Conservation (phyloP, 1,140 invertebrate genomes). For the Sesamia nonagrioides region DNA sequence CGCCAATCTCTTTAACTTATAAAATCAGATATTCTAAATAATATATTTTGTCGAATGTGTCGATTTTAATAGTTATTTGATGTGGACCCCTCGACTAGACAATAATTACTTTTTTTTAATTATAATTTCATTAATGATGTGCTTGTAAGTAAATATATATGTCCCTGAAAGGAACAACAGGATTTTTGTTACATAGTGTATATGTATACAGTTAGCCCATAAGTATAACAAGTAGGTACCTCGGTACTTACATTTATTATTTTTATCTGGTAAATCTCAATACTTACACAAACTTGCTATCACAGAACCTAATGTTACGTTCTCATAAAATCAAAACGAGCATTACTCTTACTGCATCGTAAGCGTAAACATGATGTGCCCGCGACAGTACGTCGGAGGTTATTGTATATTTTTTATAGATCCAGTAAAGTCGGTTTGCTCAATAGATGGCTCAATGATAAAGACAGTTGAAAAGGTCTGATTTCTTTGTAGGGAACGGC, state of each 20-base stretch:
- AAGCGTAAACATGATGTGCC: conserved; percentile 13
- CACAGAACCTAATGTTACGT: neutral
- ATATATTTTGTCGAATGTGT: no score
- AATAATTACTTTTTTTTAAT: no score
- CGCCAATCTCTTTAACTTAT: no score
- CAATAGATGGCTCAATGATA: conserved; percentile 49
- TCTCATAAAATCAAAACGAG: conserved; percentile 18
- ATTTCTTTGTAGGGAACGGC: conserved; percentile 47
- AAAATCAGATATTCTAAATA: no score
- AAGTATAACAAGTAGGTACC: no score
- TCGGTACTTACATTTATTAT: neutral
- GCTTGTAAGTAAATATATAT: no score
- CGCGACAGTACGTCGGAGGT: conserved; percentile 25
- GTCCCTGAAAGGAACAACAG: no score
- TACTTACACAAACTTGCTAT: conserved; percentile 2
- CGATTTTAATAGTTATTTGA: no score
- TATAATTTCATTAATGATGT: no score
- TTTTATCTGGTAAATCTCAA: neutral
- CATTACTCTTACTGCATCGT: conserved; percentile 16
- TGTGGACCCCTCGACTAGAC: no score
- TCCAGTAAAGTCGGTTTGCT: conserved; percentile 38
- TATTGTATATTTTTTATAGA: conserved; percentile 47
- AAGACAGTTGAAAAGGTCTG: conserved; percentile 44
- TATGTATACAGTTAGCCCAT: no score
- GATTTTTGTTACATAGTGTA: no score